These are phyloP conservation scores for Rhamnusium bicolor DNA, from an alignment of 2,888 invertebrate genomes.

Conservation along the genomic window DNA sequence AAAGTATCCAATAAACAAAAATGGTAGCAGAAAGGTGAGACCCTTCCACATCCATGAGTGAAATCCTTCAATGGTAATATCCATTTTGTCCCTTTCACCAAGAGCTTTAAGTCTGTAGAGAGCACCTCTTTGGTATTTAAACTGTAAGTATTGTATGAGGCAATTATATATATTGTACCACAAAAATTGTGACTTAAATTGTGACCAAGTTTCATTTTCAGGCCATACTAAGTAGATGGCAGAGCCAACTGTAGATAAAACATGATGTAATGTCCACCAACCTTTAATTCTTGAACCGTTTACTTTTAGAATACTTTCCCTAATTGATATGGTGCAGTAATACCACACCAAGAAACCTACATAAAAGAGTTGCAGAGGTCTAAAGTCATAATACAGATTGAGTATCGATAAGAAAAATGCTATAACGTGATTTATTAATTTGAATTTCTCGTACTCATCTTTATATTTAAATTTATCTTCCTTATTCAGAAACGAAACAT, in stretches of 20 bases:
- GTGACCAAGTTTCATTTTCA: conserved; percentile 90
- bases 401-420: conserved; percentile 87
- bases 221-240: conserved; percentile 97
- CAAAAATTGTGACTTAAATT: conserved; percentile 92
- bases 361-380: conserved; percentile 87
- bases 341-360: conserved; percentile 99
- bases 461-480: conserved; percentile 93
- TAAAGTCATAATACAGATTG: conserved; percentile 74
- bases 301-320: conserved; percentile 97
- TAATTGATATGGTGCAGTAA: conserved; percentile 98
- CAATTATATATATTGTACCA: conserved; percentile 95
- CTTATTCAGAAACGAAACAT: conserved; percentile 95
- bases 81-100: conserved; percentile 99
- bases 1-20: conserved; percentile 93
- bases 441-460: conserved; percentile 98
- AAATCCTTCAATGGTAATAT: conserved; percentile 98
- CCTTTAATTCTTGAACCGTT: conserved; percentile 97
- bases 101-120: conserved; percentile 83
- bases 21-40: conserved; percentile 94
- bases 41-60: conserved; percentile 99
- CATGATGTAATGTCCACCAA: conserved; percentile 99
- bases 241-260: conserved; percentile 94
- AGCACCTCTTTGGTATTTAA: conserved; percentile 82
- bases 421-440: conserved; percentile 91
- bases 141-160: conserved; percentile 73